Base-by-base conservation (phyloP, 2,113 vertebrate species). In the Vombatus ursinus region DNA sequence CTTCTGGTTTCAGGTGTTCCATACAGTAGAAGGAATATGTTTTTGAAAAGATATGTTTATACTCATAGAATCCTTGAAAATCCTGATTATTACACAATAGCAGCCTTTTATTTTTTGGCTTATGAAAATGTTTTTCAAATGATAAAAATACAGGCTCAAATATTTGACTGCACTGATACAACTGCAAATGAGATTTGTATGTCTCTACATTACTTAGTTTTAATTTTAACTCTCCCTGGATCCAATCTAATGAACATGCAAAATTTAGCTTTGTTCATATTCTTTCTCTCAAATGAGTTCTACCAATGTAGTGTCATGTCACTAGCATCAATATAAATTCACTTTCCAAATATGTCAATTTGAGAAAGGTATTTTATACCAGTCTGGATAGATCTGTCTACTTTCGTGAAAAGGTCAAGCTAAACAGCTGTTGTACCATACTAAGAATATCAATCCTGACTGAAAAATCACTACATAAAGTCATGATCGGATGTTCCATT, bases 341-440 rank as follows among this genome's bases (percentile, higher is more conserved):
- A 92, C 31, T 50, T 53, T 93, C 19, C 3, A 92, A 91, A 94
- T 52, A 97, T 49, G 44, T 50, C 57, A 96, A 22, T 61, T 95
- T 89, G 91, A 61, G 94, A 95, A 93, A 94, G 52, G 94, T 48
- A 96, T 19, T 96, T 97, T 53, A 44, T 51, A 93, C 54, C 44
- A n/a, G 3, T 96, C 47, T 92, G 50, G 22, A 92, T 84, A 4
- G 48, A 94, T 89, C 14, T 49, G 50, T 91, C 3, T 95, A 26
- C 10, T 97, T 94, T 96, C 31, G 92, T 91, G 31, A 94, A 97
- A 95, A 61, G 90, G 68, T 19, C 44, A 92, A 68, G 23, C 89
- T 95, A 94, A 94, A 28, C 49, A 89, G 0, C 7, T 89, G 51
- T 94, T 26, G 61, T 89, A 93, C 50, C 50, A 90, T 51, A 44